These are phyloP conservation scores for Chelonus insularis DNA, from an alignment of 1,140 invertebrate genomes.

Conservation along the genomic window DNA sequence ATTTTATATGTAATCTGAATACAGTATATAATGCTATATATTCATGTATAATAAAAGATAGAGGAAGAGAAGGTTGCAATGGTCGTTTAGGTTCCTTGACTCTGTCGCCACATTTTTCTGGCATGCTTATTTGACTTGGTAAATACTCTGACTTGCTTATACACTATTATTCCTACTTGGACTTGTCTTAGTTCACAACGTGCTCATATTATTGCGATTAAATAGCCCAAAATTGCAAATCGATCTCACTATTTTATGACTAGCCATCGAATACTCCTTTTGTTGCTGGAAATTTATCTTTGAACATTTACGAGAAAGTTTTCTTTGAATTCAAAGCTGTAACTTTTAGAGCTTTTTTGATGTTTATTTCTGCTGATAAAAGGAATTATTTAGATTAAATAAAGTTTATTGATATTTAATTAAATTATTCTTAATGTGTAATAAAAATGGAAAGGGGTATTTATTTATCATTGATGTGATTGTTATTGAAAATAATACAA, in stretches of 20 bases:
- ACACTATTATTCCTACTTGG: background rate
- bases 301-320: no score
- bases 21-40: no score
- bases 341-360: no score
- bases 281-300: background rate
- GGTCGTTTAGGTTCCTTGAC: slow-evolving; percentile 46
- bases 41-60: slow-evolving; percentile 30
- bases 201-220: slow-evolving; percentile 14
- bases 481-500: no score
- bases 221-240: background rate
- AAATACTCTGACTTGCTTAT: slow-evolving; percentile 53
- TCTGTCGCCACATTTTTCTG: slow-evolving; percentile 49
- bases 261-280: background rate
- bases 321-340: no score
- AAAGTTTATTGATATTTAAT: no score
- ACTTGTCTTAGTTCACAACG: background rate
- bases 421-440: no score
- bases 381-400: no score
- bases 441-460: no score
- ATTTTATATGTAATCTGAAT: no score
- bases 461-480: no score
- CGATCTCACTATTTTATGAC: background rate
- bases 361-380: no score
- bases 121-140: slow-evolving; percentile 57
- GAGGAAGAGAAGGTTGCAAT: slow-evolving; percentile 25